These are phyloP conservation scores for Polyommatus iphigenia DNA, from an alignment of 2,888 invertebrate genomes.

Conservation along the genomic window DNA sequence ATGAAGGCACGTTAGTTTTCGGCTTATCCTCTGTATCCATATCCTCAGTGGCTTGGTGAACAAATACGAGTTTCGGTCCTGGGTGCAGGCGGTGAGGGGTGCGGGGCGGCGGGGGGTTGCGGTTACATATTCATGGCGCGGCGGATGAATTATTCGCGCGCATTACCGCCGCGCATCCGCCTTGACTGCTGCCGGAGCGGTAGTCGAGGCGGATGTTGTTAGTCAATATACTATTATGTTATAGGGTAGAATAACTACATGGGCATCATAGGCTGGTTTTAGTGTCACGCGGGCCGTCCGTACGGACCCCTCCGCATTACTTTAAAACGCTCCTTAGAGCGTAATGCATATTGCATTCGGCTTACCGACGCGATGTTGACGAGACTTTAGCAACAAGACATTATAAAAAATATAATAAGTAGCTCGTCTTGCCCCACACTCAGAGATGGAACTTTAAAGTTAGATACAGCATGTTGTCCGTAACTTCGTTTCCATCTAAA, in stretches of 20 bases:
- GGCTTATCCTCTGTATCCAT: background rate
- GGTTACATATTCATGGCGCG: constrained; percentile 25
- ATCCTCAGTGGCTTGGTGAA: background rate
- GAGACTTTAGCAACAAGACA: too few species aligned
- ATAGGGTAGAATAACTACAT: background rate
- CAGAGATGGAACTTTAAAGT: too few species aligned
- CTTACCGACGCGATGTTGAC: too few species aligned
- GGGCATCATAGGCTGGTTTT: too few species aligned
- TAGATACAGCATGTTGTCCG: too few species aligned
- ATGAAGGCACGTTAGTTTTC: background rate
- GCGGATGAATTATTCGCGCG: constrained; percentile 27
- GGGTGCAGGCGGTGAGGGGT: background rate
- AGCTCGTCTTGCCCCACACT: too few species aligned
- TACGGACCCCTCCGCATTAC: too few species aligned
- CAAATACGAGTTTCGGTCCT: background rate
- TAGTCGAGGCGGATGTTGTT: background rate
- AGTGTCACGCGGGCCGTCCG: too few species aligned
- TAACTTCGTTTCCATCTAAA: too few species aligned
- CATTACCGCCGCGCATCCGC: constrained; percentile 6
- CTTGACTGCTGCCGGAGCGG: background rate
- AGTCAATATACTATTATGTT: background rate
- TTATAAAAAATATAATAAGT: too few species aligned
- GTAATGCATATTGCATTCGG: too few species aligned
- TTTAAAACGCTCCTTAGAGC: too few species aligned
- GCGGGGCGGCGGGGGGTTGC: background rate